Evolutionary conservation across 2,888 invertebrate genomes (phyloP), one percentile per base, ranked within the genome.

Genomic region (Catocala sponsa): DNA sequence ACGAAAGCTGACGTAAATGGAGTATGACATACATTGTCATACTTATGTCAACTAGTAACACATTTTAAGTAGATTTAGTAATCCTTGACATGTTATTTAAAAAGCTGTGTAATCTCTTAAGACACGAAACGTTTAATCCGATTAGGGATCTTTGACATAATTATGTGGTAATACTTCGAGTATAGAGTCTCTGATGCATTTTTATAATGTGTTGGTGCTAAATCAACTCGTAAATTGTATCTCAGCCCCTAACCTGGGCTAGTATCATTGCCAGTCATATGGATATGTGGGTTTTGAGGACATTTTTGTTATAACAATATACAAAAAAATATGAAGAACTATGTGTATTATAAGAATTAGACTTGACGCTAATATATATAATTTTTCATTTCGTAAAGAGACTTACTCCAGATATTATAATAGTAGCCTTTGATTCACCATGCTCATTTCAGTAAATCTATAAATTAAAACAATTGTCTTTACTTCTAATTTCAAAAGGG

Each of bases 111-210:
- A 38, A 38, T 38, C 35, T 38, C 9, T 38, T 38, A 38, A 38
- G 35, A 38, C 35, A 9, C 6, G 6, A 2, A 38, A 9, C 35
- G 0, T 38, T 7, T 7, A 38, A 38, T 38, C 9, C 35, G 35
- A 38, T 38, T 38, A 38, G 6, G 2, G 9, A 6, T 38, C 6
- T 9, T 6, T 38, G 35, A 38, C 35, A 38, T 38, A 38, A 38
- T 38, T 38, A 38, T 6, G 4, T 7, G 6, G 35, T 38, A 6
- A 25, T 1, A 38, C 35, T 25, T 83, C 93, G 94, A 94, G 94
- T 92, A 91, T 93, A 93, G 93, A 94, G 94, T 94, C 94, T 92
- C 93, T 85, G 85, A 81, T 81, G 80, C 75, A 82, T 80, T 86
- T 48, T 13, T 48, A 60, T 92, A 83, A 84, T 87, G 81, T 83